Conservation (phyloP, 2,888 invertebrate species). For the Eupithecia subumbrata region DNA sequence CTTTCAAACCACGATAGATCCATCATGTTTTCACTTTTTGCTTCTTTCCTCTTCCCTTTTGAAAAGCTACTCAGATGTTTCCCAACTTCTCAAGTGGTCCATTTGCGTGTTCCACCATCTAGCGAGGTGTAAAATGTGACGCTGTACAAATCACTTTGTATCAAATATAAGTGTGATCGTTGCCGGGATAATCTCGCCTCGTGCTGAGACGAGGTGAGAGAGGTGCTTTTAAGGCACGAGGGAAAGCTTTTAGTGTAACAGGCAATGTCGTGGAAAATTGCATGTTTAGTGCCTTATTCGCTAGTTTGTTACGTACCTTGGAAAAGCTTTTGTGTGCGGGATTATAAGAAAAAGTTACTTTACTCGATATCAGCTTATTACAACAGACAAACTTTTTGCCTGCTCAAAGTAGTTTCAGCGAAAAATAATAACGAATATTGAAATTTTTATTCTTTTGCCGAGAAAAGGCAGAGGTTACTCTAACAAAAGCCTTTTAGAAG, state of each 20-base stretch:
- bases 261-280: conserved; percentile 1
- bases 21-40: neutral
- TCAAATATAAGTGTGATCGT: neutral
- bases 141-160: neutral
- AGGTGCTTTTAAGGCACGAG: neutral
- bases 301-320: neutral
- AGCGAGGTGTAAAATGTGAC: neutral
- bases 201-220: neutral
- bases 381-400: neutral
- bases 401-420: neutral
- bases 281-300: neutral
- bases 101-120: neutral
- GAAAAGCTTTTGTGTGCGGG: neutral
- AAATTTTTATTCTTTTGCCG: neutral
- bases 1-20: neutral
- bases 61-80: neutral
- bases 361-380: neutral
- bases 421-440: neutral
- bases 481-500: neutral
- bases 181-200: neutral
- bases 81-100: neutral
- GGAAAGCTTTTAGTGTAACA: conserved; percentile 7
- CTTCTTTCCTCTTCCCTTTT: neutral
- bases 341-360: neutral
- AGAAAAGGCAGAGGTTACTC: neutral